A percentile compares a stretch with the other conserved stretches of the same genome.
These are phyloP conservation scores for Argyresthia goedartella DNA, from an alignment of 2,888 invertebrate genomes.

Conservation along the genomic window DNA sequence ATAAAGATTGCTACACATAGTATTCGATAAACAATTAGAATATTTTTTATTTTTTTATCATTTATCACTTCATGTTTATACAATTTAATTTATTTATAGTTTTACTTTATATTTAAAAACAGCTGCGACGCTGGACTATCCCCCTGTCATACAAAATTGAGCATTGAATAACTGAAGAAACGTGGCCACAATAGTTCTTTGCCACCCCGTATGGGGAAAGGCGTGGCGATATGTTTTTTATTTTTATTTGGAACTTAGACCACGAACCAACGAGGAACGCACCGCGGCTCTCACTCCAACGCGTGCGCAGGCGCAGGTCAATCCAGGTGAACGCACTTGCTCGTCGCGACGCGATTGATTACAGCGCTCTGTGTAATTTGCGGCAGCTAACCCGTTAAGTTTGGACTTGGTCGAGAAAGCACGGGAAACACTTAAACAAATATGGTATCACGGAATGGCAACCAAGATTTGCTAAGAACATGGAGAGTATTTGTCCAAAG, in stretches of 20 bases:
- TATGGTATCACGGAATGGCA: background rate
- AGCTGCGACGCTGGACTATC: no score
- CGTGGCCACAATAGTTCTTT: no score
- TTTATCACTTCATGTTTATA: background rate
- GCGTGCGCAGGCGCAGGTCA: slow-evolving; percentile 19
- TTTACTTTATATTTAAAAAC: background rate
- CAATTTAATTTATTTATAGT: background rate
- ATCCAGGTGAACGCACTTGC: slow-evolving; percentile 52
- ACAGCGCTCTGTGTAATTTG: background rate
- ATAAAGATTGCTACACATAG: no score
- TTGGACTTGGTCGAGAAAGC: background rate
- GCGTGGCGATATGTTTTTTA: background rate
- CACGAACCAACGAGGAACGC: background rate
- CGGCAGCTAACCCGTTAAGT: background rate
- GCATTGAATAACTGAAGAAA: no score
- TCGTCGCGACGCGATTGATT: slow-evolving; percentile 3
- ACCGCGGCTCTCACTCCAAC: slow-evolving; percentile 1
- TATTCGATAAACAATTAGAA: no score
- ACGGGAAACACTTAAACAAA: background rate
- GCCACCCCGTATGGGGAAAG: no score
- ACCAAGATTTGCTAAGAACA: no score
- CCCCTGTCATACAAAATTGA: no score
- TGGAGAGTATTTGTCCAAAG: no score
- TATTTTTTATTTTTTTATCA: background rate
- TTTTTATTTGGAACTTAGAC: background rate